Conservation (phyloP, 1,140 invertebrate species). For the Polypedilum vanderplanki region DNA sequence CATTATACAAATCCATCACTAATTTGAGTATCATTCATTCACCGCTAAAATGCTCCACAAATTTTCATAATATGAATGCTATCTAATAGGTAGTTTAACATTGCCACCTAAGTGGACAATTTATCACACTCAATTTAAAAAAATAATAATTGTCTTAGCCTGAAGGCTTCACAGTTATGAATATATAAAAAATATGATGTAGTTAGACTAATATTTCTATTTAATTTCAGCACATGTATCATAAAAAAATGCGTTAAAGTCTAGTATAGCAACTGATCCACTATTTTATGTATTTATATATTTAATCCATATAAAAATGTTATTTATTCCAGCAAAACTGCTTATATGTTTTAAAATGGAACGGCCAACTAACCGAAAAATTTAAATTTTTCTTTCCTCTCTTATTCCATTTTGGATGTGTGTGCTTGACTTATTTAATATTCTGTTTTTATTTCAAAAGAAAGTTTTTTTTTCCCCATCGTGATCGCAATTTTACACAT, state of each 20-base stretch:
- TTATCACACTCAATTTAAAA: not conserved
- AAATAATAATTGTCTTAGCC: no score
- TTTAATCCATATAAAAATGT: conserved; percentile 19
- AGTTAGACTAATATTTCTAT: no score
- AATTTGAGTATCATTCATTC: not conserved
- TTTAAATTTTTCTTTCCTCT: not conserved
- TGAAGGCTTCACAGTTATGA: no score
- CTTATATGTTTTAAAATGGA: conserved; percentile 13
- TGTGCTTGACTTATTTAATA: not conserved
- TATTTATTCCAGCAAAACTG: conserved; percentile 5
- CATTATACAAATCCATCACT: no score
- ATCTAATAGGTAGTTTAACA: not conserved
- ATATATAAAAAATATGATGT: no score
- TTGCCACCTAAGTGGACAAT: not conserved
- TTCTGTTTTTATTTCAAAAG: not conserved
- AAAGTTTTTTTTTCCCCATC: not conserved
- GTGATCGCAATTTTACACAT: conserved; percentile 18
- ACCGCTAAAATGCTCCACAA: not conserved
- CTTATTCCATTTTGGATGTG: conserved; percentile 10
- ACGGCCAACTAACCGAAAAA: conserved; percentile 10
- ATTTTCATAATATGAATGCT: not conserved
- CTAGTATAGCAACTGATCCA: no score
- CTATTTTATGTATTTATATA: not conserved
- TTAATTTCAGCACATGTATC: no score
- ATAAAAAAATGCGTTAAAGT: no score